Conservation (phyloP, 23 tunicate genomes). For the Halocynthia aurantium region DNA sequence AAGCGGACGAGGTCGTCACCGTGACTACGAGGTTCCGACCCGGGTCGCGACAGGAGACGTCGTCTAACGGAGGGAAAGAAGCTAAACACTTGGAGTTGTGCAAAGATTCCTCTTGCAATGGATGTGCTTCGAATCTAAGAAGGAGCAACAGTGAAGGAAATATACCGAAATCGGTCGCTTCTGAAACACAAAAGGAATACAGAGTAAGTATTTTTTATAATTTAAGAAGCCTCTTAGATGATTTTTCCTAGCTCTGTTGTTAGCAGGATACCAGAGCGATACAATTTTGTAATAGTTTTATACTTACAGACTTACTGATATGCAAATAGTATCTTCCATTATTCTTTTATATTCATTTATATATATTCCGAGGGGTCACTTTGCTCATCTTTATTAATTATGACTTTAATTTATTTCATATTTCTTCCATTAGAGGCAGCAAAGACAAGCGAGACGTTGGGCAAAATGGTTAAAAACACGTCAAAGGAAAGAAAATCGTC, state of each 20-base stretch:
- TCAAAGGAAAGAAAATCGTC: slow-evolving; percentile 73
- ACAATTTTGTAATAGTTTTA: too few species aligned
- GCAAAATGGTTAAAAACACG: slow-evolving; percentile 77
- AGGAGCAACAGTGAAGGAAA: slow-evolving; percentile 82
- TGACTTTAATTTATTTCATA: background rate
- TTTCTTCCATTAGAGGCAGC: slow-evolving; percentile 42
- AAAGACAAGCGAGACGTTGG: slow-evolving; percentile 76
- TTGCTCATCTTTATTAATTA: background rate
- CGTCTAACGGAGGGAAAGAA: background rate
- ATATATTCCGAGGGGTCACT: too few species aligned
- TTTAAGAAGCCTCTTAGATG: background rate
- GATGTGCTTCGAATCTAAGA: slow-evolving; percentile 21
- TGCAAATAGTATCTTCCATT: background rate
- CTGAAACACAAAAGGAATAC: slow-evolving; percentile 65
- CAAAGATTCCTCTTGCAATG: slow-evolving; percentile 3
- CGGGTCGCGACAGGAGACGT: slow-evolving; percentile 18
- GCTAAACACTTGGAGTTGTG: slow-evolving; percentile 6
- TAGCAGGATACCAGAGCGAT: background rate
- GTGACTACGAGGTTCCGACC: background rate
- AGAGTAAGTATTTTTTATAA: slow-evolving; percentile 24
- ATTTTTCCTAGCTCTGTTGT: background rate
- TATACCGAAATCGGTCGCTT: slow-evolving; percentile 34
- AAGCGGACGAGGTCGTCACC: too few species aligned
- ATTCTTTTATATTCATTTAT: background rate
- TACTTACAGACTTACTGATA: too few species aligned